A percentile compares a stretch with the other conserved stretches of the same genome.
Evolutionary conservation across 2,888 invertebrate genomes (phyloP).

Genomic region (Hedychridium roseum): DNA sequence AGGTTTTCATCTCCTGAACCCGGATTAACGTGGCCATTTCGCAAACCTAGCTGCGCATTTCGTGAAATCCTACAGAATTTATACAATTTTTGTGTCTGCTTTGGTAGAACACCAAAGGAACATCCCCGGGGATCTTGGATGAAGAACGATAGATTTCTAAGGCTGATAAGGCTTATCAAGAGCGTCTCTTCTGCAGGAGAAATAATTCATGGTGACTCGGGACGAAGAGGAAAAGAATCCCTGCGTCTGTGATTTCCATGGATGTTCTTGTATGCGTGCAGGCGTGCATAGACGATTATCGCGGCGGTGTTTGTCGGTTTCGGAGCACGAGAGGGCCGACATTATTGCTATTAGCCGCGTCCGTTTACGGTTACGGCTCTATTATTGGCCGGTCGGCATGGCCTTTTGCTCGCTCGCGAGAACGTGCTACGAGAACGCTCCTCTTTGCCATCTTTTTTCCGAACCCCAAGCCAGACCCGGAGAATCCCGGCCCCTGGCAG

Average conservation of each 20-base stretch:
- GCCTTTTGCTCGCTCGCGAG: constrained; percentile 31
- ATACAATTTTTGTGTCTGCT: neutral
- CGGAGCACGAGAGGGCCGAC: constrained; percentile 39
- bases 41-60: no score
- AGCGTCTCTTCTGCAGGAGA: no score
- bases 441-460: constrained; percentile 19
- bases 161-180: no score
- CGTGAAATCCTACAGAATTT: no score
- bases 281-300: constrained; percentile 1
- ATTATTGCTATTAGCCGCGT: constrained; percentile 56
- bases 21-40: no score
- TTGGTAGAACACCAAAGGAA: constrained; percentile 14
- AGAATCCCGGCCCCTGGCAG: constrained; percentile 39
- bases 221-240: no score
- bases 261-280: constrained; percentile 4
- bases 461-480: constrained; percentile 29
- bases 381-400: constrained; percentile 41
- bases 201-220: no score
- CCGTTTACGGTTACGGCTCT: constrained; percentile 49
- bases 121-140: no score
- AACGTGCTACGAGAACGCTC: constrained; percentile 34
- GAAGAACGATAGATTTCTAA: no score
- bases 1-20: no score
- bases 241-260: neutral
- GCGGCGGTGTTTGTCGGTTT: constrained; percentile 10